These are phyloP conservation scores for Hirundo rustica DNA, from an alignment of 2,797 vertebrate genomes.

Conservation along the genomic window DNA sequence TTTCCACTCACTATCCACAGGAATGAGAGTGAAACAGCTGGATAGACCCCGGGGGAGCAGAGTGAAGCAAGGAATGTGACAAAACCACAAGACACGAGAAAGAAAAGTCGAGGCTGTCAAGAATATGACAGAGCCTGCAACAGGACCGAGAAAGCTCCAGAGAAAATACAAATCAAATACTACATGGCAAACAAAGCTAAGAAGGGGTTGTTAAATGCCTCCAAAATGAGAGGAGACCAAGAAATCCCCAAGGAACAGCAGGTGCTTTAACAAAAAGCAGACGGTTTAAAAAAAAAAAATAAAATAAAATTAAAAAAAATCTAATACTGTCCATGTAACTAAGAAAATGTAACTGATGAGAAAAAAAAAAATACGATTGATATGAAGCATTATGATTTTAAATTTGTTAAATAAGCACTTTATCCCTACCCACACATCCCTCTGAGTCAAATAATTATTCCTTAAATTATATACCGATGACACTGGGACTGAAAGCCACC, in stretches of 20 bases:
- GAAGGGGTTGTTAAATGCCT: background rate
- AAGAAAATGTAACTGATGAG: background rate
- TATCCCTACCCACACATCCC: background rate
- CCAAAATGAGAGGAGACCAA: background rate
- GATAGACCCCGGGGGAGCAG: background rate
- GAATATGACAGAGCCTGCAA: background rate
- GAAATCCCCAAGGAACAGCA: background rate
- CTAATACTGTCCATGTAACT: background rate
- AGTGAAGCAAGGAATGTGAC: background rate
- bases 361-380: background rate
- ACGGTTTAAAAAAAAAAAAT: no score
- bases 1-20: background rate
- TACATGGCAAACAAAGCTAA: background rate
- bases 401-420: background rate
- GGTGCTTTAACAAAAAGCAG: background rate
- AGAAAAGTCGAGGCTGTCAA: background rate
- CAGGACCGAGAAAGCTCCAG: background rate
- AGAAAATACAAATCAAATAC: background rate
- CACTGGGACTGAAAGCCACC: background rate
- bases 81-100: background rate
- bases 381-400: background rate
- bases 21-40: background rate
- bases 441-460: background rate
- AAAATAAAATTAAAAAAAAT: fast-evolving
- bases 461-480: background rate